phyloP scores from a whole-genome alignment of 2,113 vertebrate genomes.

The Nothocercus nigrocapillus region DNA sequence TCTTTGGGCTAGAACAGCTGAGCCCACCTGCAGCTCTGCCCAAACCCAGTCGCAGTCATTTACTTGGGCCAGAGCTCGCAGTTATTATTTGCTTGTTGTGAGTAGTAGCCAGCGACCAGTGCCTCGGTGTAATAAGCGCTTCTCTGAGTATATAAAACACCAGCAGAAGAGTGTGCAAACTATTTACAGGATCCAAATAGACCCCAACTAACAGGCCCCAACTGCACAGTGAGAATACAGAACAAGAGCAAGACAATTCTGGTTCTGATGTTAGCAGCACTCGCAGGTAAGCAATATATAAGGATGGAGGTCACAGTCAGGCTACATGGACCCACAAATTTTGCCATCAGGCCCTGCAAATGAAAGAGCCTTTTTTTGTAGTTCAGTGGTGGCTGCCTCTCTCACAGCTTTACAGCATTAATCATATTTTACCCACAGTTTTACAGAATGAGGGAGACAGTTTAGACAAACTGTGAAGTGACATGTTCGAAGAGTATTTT shows the following conservation, averaged over 20 bases:
- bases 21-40: not conserved
- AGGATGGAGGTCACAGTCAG: not conserved
- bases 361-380: not conserved
- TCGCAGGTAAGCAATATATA: not conserved
- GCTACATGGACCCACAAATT: not conserved
- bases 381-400: not conserved
- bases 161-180: rapidly evolving
- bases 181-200: not conserved
- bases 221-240: not conserved
- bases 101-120: not conserved
- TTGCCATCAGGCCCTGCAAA: not conserved
- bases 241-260: not conserved
- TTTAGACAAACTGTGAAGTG: not conserved
- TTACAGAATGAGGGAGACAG: not conserved
- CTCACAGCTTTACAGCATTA: not conserved
- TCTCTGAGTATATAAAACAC: not conserved
- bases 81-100: not conserved
- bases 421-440: not conserved
- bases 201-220: not conserved
- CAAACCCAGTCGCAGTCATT: not conserved
- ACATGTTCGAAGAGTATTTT: not conserved
- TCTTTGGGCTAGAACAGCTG: not conserved
- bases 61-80: not conserved
- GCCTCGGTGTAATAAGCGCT: not conserved
- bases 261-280: not conserved